These are phyloP conservation scores for Clangula hyemalis DNA, from an alignment of 2,797 vertebrate species.

Conservation along the genomic window DNA sequence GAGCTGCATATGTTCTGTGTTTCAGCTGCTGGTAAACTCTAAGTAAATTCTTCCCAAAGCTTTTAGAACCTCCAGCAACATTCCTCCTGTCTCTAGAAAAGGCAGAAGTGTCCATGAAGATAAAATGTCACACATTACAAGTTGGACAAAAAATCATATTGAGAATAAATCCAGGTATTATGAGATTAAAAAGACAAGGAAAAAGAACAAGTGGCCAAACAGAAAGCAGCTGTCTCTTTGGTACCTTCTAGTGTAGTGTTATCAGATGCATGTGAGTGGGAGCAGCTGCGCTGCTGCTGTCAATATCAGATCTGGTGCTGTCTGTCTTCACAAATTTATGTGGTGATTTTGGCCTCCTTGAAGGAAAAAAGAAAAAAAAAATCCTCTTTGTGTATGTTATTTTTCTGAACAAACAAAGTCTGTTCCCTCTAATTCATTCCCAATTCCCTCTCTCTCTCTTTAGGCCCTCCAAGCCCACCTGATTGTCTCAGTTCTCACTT, in stretches of 20 bases:
- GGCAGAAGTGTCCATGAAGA: not conserved
- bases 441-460: not conserved
- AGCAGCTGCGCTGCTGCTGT: not conserved
- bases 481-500: not conserved
- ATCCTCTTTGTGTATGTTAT: not conserved
- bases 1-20: fast-evolving
- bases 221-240: not conserved
- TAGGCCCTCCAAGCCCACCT: not conserved
- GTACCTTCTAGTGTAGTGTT: not conserved
- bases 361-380: not conserved
- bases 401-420: not conserved
- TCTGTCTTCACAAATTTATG: not conserved
- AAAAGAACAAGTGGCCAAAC: not conserved
- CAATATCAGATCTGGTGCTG: not conserved
- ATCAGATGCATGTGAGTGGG: not conserved
- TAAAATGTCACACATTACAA: not conserved
- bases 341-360: not conserved
- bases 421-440: not conserved
- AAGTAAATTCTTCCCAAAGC: not conserved
- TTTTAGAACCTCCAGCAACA: not conserved
- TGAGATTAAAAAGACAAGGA: not conserved
- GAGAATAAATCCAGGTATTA: not conserved
- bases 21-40: not conserved
- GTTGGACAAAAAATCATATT: not conserved
- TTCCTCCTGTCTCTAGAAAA: not conserved